Conservation (phyloP, 2,888 invertebrate species). For the Ariolimax columbianus region DNA sequence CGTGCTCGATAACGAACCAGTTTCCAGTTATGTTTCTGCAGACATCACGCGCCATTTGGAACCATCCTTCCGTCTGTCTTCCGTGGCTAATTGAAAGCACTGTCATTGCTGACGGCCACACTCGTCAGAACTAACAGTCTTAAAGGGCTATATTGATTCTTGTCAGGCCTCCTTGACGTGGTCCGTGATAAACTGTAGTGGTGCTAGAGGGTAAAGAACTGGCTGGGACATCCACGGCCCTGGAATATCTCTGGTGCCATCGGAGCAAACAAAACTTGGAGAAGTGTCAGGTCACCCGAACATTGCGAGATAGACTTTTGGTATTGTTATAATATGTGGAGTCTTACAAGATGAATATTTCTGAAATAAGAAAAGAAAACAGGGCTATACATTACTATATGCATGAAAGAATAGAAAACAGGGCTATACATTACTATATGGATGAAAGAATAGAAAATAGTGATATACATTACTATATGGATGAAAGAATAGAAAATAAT, state of each 20-base stretch:
- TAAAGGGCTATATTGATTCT: constrained; percentile 22
- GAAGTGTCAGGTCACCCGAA: background rate
- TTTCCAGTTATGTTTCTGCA: too few relatives aligned
- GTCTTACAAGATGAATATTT: too few relatives aligned
- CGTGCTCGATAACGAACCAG: too few relatives aligned
- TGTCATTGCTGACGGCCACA: background rate
- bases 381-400: too few relatives aligned
- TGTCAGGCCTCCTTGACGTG: background rate
- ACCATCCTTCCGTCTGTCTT: background rate
- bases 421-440: too few relatives aligned
- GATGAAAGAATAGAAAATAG: too few relatives aligned
- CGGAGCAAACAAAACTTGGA: background rate
- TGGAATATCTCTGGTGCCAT: constrained; percentile 25
- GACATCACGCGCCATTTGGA: background rate
- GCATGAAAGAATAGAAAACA: too few relatives aligned
- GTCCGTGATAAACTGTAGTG: constrained; percentile 1
- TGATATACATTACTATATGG: too few relatives aligned
- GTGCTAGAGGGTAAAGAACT: constrained; percentile 3
- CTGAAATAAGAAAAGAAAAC: too few relatives aligned
- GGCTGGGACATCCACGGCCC: background rate
- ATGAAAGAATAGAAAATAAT: too few relatives aligned
- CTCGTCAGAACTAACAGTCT: constrained; percentile 16
- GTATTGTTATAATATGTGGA: too few relatives aligned
- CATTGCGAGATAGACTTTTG: background rate
- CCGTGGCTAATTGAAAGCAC: constrained; percentile 10